Percentiles rank a stretch among this genome's conserved stretches.
These are phyloP conservation scores for Plutella xylostella DNA, from an alignment of 2,888 invertebrate genomes.

Conservation along the genomic window DNA sequence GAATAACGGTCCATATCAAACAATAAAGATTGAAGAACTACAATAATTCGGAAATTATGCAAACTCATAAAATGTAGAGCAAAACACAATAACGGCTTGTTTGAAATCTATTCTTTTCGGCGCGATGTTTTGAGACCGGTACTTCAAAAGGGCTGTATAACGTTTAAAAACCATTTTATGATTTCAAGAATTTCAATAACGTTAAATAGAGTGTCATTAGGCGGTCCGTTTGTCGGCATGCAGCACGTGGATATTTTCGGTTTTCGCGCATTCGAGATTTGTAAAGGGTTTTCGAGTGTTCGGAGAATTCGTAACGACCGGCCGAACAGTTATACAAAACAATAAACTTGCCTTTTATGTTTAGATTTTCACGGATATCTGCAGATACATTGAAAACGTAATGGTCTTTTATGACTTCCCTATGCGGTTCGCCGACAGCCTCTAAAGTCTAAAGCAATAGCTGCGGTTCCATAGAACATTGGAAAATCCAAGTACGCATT, in stretches of 20 bases:
- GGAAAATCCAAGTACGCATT: neutral
- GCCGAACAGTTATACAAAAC: conserved; percentile 26
- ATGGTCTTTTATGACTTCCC: conserved; percentile 17
- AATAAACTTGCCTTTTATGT: conserved; percentile 25
- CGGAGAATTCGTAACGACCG: conserved; percentile 33
- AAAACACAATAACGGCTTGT: neutral
- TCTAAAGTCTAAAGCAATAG: too few species aligned
- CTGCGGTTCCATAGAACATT: conserved; percentile 1
- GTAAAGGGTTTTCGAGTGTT: conserved; percentile 44
- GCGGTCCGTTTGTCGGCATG: conserved; percentile 40
- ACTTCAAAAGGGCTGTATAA: conserved; percentile 10
- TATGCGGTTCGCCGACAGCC: conserved; percentile 22
- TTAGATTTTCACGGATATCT: conserved; percentile 30
- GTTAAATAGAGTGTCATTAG: conserved; percentile 30
- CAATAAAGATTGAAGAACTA: too few species aligned
- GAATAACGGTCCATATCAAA: too few species aligned
- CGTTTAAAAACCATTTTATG: conserved; percentile 42
- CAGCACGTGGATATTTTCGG: conserved; percentile 40
- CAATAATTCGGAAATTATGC: too few species aligned
- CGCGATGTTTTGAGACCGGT: too few species aligned
- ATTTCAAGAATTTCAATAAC: conserved; percentile 45
- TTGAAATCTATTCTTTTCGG: too few species aligned
- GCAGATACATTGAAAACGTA: conserved; percentile 24
- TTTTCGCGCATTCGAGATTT: conserved; percentile 30
- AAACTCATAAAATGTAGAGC: too few species aligned